phyloP scores from a whole-genome alignment of 2,888 invertebrate genomes.

The Buathra laborator region DNA sequence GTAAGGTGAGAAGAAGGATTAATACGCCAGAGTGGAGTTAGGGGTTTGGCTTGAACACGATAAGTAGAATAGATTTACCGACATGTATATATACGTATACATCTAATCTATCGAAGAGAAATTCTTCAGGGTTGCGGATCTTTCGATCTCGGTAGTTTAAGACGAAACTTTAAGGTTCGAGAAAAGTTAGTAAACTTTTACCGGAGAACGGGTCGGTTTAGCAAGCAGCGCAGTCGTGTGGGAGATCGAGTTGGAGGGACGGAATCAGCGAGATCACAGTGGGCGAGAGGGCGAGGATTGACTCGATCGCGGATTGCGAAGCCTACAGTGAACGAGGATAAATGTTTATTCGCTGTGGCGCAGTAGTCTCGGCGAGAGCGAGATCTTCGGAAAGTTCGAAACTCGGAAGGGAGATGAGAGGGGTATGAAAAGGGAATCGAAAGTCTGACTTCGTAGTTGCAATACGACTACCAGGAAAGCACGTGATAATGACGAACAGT shows the following conservation, averaged over 20 bases:
- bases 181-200: slow-evolving; percentile 46
- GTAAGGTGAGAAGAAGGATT: slow-evolving; percentile 35
- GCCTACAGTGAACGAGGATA: slow-evolving; percentile 55
- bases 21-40: slow-evolving; percentile 24
- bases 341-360: slow-evolving; percentile 57
- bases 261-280: not conserved
- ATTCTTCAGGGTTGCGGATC: slow-evolving; percentile 33
- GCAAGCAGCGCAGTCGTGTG: not conserved
- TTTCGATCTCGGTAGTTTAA: slow-evolving; percentile 25
- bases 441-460: slow-evolving; percentile 11
- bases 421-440: slow-evolving; percentile 37
- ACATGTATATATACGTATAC: not conserved
- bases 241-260: not conserved
- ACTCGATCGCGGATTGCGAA: slow-evolving; percentile 49
- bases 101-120: slow-evolving; percentile 24
- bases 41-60: slow-evolving; percentile 19
- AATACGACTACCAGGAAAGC: not conserved
- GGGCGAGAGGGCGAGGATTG: slow-evolving; percentile 45
- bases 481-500: not conserved
- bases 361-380: slow-evolving; percentile 26
- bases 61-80: slow-evolving; percentile 41
- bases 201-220: slow-evolving; percentile 6
- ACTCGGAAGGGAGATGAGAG: not conserved
- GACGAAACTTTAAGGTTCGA: slow-evolving; percentile 35
- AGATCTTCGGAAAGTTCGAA: slow-evolving; percentile 43